These are phyloP conservation scores for Carlito syrichta DNA, from an alignment of 2,113 vertebrate genomes.

Conservation along the genomic window DNA sequence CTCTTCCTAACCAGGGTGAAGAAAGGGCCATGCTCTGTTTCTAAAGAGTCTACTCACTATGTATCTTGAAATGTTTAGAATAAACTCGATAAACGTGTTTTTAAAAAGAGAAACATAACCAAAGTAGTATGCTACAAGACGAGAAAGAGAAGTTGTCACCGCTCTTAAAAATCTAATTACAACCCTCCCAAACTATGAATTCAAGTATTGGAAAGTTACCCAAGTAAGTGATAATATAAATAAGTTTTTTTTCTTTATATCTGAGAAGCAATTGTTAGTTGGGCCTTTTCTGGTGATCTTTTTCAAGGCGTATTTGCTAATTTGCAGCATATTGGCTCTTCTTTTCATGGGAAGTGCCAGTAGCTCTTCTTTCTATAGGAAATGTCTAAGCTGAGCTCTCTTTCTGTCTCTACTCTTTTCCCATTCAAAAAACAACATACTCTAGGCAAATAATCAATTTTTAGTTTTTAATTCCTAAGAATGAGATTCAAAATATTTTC, in stretches of 20 bases:
- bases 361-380: not conserved
- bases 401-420: not conserved
- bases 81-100: not conserved
- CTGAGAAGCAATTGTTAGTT: not conserved
- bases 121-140: not conserved
- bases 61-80: not conserved
- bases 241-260: not conserved
- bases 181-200: not conserved
- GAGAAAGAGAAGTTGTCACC: not conserved
- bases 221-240: not conserved
- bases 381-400: not conserved
- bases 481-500: not conserved
- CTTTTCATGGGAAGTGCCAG: not conserved
- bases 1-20: not conserved
- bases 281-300: not conserved
- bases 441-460: not conserved
- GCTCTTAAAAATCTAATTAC: not conserved
- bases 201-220: not conserved
- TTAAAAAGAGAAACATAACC: not conserved
- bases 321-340: not conserved
- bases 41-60: not conserved
- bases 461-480: not conserved
- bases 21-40: not conserved
- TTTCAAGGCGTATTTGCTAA: not conserved
- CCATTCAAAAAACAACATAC: not conserved